Base-by-base conservation (phyloP, 2,888 invertebrate species). In the Caenorhabditis auriculariae region DNA sequence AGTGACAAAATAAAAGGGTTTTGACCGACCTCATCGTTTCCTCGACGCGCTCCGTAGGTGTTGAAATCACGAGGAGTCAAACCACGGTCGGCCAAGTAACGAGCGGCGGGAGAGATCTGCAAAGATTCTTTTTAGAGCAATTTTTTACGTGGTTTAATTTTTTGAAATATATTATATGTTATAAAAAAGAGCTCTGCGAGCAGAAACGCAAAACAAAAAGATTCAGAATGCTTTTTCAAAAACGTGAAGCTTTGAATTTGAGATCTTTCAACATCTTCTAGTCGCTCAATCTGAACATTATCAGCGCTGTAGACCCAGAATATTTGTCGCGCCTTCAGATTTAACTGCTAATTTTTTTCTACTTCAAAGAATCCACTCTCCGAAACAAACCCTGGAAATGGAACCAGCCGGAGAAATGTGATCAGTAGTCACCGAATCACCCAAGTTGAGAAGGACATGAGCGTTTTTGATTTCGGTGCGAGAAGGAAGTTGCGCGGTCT, bases 321-420 rank as follows among this genome's bases (percentile, higher is more conserved):
- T 32, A 32, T 12, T 7, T 12, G 7, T 32, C 32, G 32, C 32
- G 32, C 7, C 12, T 7, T 12, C 7, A 12, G 9, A 32, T 32
- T 12, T 12, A 32, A 32, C 7, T 12, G 7, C 7, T 12, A 32
- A 32, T 32, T 32, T 32, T 32, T 32, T 32, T 12, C 32, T 32
- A 9, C 32, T 35, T 1, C 1, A 35, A 35, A 35, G n/a, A 35
- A 35, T 15, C 9, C 9, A 15, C 35, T 35, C 35, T 35, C 9
- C 15, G 19, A 41, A n/a, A 28, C 5, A 24, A 6, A 56, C 61
- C 65, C 66, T 60, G 0, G 95, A 91, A 77, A 98, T 98, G 56
- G 93, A 92, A 4, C 96, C 96, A 21, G 96, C 96, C 0, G 96
- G 96, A 2, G 94, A 94, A 67, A 98, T 98, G 84, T 96, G 96